These are phyloP conservation scores for Corapipo altera DNA, from an alignment of 2,113 vertebrate species.

Conservation along the genomic window DNA sequence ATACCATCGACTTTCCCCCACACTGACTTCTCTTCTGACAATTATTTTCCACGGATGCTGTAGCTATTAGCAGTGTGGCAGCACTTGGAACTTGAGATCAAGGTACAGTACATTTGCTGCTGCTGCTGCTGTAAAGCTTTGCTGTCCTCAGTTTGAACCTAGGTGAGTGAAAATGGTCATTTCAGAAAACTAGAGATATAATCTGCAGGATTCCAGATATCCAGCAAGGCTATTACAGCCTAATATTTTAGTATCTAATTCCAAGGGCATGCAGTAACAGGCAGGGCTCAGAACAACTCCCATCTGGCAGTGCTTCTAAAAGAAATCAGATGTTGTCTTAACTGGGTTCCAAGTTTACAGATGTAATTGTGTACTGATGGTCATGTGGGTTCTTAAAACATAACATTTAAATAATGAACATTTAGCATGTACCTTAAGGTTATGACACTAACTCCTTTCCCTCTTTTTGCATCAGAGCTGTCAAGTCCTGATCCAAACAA, in stretches of 20 bases:
- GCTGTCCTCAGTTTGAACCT: conserved; percentile 53
- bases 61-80: neutral
- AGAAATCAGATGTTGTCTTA: neutral
- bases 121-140: conserved; percentile 9
- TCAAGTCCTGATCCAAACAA: neutral
- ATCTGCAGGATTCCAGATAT: conserved; percentile 38
- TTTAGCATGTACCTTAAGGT: neutral
- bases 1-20: neutral
- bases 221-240: neutral
- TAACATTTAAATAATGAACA: neutral
- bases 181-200: conserved; percentile 35
- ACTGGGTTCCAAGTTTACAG: neutral
- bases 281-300: neutral
- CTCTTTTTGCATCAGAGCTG: neutral
- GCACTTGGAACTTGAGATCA: neutral
- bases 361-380: neutral
- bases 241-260: conserved; percentile 27
- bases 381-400: neutral
- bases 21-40: neutral
- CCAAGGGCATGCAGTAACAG: neutral
- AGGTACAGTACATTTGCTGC: neutral
- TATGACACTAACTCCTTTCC: neutral
- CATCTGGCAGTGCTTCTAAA: neutral
- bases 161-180: conserved; percentile 29
- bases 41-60: conserved; percentile 16